These are phyloP conservation scores for Hirtodrosophila trivittata DNA, from an alignment of 2,888 invertebrate genomes.

Conservation along the genomic window DNA sequence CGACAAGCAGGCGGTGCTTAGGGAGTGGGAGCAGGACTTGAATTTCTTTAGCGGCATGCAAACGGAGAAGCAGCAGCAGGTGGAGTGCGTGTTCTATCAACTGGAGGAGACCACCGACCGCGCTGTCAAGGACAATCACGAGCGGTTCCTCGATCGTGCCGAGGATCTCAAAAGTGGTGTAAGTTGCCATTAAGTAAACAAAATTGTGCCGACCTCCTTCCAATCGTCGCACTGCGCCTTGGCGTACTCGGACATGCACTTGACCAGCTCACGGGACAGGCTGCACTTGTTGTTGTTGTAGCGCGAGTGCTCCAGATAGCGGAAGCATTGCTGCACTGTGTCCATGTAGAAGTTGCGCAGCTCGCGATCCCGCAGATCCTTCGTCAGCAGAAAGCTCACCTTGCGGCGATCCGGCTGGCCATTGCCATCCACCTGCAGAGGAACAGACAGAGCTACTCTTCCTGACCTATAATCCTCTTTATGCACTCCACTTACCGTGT, in stretches of 20 bases:
- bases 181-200: conserved; percentile 81
- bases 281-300: conserved; percentile 85
- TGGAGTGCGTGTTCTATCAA: conserved; percentile 86
- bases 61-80: conserved; percentile 85
- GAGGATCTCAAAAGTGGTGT: conserved; percentile 85
- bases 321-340: conserved; percentile 89
- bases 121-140: conserved; percentile 82
- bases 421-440: conserved; percentile 79
- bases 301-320: conserved; percentile 86
- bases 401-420: conserved; percentile 87
- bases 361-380: conserved; percentile 87
- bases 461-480: background rate
- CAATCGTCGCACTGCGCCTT: conserved; percentile 90
- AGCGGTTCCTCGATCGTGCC: conserved; percentile 84
- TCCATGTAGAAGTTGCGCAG: conserved; percentile 89
- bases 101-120: conserved; percentile 84
- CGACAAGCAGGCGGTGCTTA: conserved; percentile 85
- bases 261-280: conserved; percentile 85
- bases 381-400: conserved; percentile 86
- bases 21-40: conserved; percentile 86
- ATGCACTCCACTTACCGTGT: conserved; percentile 85
- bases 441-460: too few species aligned
- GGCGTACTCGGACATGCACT: conserved; percentile 89
- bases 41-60: conserved; percentile 85
- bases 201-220: conserved; percentile 85